These are phyloP conservation scores for Omphaloscelis lunosa DNA, from an alignment of 2,888 invertebrate genomes.

Conservation along the genomic window DNA sequence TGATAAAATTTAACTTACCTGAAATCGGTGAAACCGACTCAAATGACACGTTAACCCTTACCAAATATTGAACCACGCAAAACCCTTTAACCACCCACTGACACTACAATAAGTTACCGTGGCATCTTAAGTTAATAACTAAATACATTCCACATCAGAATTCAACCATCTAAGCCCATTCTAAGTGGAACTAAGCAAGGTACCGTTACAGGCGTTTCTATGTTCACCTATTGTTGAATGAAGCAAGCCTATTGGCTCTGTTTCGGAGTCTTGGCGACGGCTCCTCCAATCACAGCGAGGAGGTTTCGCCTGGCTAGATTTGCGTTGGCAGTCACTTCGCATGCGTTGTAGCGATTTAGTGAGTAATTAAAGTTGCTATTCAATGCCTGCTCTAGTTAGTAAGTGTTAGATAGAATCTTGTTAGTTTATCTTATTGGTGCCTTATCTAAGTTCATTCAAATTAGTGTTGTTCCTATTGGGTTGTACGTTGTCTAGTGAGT, in stretches of 20 bases:
- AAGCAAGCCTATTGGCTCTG: slow-evolving; percentile 75
- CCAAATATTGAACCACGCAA: not conserved
- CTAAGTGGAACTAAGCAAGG: slow-evolving; percentile 59
- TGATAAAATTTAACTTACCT: not conserved
- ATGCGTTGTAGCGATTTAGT: slow-evolving; percentile 64
- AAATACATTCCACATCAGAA: slow-evolving; percentile 17
- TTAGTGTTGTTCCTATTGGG: not conserved
- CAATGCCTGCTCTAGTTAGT: slow-evolving; percentile 20
- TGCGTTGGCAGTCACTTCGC: slow-evolving; percentile 64
- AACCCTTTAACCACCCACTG: not conserved
- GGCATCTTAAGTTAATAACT: slow-evolving; percentile 11
- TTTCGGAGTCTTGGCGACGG: slow-evolving; percentile 64
- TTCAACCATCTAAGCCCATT: slow-evolving; percentile 42
- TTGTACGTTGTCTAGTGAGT: not conserved
- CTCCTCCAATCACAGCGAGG: slow-evolving; percentile 83
- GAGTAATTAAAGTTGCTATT: slow-evolving; percentile 62
- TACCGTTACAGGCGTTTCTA: slow-evolving; percentile 79
- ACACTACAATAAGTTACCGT: not conserved
- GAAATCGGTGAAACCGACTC: not conserved
- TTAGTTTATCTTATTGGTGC: slow-evolving; percentile 2
- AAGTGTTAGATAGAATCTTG: slow-evolving; percentile 12
- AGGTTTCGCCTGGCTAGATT: slow-evolving; percentile 80
- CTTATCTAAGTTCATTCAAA: not conserved
- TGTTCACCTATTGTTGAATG: slow-evolving; percentile 82
- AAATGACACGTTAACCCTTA: no score